Evolutionary conservation across 2,113 vertebrate genomes (phyloP).

Genomic region (Tychaedon coryphoeus): DNA sequence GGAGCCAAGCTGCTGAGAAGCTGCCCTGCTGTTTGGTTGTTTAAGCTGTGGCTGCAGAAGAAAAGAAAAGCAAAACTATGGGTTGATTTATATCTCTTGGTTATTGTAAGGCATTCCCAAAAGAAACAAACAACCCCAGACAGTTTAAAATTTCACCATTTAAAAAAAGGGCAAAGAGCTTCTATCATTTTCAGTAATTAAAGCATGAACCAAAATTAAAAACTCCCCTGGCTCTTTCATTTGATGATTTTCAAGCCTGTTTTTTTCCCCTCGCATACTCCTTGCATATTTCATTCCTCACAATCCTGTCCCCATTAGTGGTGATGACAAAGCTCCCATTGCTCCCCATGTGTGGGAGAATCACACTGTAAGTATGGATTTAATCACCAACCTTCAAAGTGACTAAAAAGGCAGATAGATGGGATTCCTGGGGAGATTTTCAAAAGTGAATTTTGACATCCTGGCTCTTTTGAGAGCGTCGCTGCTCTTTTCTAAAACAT

Average conservation of each 20-base stretch:
- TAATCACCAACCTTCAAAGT: conserved; percentile 68
- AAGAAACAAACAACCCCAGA: conserved; percentile 33
- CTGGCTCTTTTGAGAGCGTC: conserved; percentile 24
- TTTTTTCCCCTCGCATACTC: background rate
- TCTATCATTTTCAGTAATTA: conserved; percentile 41
- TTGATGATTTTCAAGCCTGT: conserved; percentile 9
- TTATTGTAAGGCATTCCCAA: conserved; percentile 30
- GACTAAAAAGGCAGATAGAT: conserved; percentile 56
- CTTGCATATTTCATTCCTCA: conserved; percentile 41
- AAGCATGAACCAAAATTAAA: conserved; percentile 20
- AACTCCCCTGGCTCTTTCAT: conserved; percentile 14
- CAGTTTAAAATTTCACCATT: background rate
- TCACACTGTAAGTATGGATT: conserved; percentile 62
- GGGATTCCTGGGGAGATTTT: conserved; percentile 64
- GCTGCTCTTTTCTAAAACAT: conserved; percentile 24
- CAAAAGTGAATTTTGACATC: conserved; percentile 57
- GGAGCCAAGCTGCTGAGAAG: background rate
- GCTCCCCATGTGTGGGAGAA: conserved; percentile 62
- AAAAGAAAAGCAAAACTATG: conserved; percentile 50
- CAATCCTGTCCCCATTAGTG: conserved; percentile 61
- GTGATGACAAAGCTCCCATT: conserved; percentile 65
- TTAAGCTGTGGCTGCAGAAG: conserved; percentile 46
- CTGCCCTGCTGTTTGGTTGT: conserved; percentile 53
- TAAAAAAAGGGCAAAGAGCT: background rate
- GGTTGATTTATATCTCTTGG: conserved; percentile 57